A percentile compares a stretch with the other conserved stretches of the same genome.
Evolutionary conservation across 2,113 vertebrate genomes (phyloP).

Genomic region (Oryzias woworae): DNA sequence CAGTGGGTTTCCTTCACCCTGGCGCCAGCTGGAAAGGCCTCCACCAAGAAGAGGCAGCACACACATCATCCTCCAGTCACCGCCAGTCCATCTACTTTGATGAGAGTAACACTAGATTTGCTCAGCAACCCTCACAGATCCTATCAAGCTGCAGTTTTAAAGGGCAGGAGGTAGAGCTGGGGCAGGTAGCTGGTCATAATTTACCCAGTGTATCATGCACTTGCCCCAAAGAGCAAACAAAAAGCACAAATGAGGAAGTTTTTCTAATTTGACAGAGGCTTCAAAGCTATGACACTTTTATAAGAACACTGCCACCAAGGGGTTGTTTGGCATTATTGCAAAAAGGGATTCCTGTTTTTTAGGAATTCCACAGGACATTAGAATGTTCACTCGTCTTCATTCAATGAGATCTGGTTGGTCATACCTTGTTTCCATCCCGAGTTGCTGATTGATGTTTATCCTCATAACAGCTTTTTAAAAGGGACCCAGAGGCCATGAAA

Average conservation of each 20-base stretch:
- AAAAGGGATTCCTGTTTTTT: slow-evolving; percentile 36
- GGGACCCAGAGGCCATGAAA: slow-evolving; percentile 73
- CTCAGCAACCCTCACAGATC: slow-evolving; percentile 64
- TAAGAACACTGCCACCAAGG: slow-evolving; percentile 65
- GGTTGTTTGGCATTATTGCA: slow-evolving; percentile 56
- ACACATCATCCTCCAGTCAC: slow-evolving; percentile 72
- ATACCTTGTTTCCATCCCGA: slow-evolving; percentile 36
- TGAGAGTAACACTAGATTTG: slow-evolving; percentile 73
- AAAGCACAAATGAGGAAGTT: slow-evolving; percentile 47
- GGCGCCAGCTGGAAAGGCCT: slow-evolving; percentile 82
- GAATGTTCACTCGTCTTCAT: not conserved
- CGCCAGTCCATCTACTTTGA: slow-evolving; percentile 66
- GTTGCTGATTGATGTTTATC: slow-evolving; percentile 47
- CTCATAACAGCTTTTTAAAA: slow-evolving; percentile 47
- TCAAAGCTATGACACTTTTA: slow-evolving; percentile 42
- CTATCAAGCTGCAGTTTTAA: slow-evolving; percentile 68
- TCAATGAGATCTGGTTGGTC: slow-evolving; percentile 5
- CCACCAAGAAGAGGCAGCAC: slow-evolving; percentile 70
- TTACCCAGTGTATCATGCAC: slow-evolving; percentile 43
- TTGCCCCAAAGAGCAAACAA: slow-evolving; percentile 42
- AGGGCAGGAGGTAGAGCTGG: slow-evolving; percentile 32
- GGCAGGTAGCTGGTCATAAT: slow-evolving; percentile 61
- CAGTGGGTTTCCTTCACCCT: slow-evolving; percentile 78
- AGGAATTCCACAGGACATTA: slow-evolving; percentile 3
- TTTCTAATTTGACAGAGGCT: slow-evolving; percentile 47